Evolutionary conservation across 2,888 invertebrate genomes (phyloP).

Genomic region (Rotaria macrura): DNA sequence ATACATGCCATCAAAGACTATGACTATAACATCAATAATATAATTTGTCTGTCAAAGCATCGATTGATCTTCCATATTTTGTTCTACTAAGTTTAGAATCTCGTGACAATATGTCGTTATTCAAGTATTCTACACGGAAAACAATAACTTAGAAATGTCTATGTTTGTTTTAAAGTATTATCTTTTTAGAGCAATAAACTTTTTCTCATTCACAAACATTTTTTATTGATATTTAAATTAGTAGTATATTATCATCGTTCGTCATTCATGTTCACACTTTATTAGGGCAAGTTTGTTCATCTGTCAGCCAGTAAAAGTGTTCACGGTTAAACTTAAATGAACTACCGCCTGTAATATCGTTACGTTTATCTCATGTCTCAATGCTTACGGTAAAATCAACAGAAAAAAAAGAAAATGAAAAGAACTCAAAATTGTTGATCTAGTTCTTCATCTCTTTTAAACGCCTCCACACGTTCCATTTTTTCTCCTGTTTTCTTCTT

Average conservation of each 20-base stretch:
- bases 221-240: not conserved
- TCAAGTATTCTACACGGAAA: too few relatives aligned
- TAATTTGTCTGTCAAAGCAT: too few relatives aligned
- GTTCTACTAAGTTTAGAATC: too few relatives aligned
- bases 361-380: not conserved
- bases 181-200: too few relatives aligned
- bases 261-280: too few relatives aligned
- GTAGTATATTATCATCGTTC: not conserved
- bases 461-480: not conserved
- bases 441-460: not conserved
- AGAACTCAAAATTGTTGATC: not conserved
- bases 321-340: not conserved
- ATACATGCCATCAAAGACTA: too few relatives aligned
- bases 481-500: not conserved
- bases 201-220: too few relatives aligned
- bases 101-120: too few relatives aligned
- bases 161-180: too few relatives aligned
- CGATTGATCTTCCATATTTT: too few relatives aligned
- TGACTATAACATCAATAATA: too few relatives aligned
- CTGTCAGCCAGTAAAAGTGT: not conserved
- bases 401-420: not conserved
- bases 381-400: not conserved
- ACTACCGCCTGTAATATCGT: not conserved
- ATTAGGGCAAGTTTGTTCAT: not conserved
- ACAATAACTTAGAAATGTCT: too few relatives aligned